phyloP scores from a whole-genome alignment of 2,113 vertebrate genomes.

The Callionymus lyra region DNA sequence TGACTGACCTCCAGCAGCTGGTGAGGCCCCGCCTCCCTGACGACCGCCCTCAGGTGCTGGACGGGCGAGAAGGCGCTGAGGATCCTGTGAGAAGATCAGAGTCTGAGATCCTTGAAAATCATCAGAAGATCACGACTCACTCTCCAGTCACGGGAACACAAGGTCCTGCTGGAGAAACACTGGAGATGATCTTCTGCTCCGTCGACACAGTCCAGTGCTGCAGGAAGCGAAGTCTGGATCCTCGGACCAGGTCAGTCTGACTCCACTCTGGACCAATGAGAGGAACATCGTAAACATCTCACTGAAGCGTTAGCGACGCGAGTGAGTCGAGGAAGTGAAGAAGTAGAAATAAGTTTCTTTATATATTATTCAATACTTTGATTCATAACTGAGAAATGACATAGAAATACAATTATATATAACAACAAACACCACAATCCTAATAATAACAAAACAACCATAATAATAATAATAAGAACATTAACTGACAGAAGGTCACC shows the following conservation, averaged over 20 bases:
- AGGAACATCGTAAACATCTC: no score
- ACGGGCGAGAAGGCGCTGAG: constrained; percentile 47
- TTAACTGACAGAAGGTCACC: no score
- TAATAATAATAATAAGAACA: no score
- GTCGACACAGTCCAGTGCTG: constrained; percentile 60
- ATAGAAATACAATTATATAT: no score
- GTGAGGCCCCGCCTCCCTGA: constrained; percentile 44
- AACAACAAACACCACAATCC: no score
- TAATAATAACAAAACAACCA: no score
- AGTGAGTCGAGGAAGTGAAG: no score
- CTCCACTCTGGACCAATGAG: constrained; percentile 68
- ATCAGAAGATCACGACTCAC: constrained; percentile 36
- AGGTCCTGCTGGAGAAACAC: constrained; percentile 42
- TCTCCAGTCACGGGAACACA: constrained; percentile 51
- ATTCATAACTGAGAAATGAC: no score
- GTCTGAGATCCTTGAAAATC: not conserved
- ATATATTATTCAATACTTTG: no score
- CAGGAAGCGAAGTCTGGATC: constrained; percentile 34
- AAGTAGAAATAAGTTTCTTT: no score
- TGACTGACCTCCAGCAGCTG: constrained; percentile 65
- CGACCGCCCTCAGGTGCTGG: constrained; percentile 43
- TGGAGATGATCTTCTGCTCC: constrained; percentile 33
- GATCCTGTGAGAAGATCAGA: constrained; percentile 34
- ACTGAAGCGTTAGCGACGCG: no score
- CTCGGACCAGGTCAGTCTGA: constrained; percentile 53